phyloP scores from a whole-genome alignment of 2,113 vertebrate genomes.

The Oreocharis arfaki region DNA sequence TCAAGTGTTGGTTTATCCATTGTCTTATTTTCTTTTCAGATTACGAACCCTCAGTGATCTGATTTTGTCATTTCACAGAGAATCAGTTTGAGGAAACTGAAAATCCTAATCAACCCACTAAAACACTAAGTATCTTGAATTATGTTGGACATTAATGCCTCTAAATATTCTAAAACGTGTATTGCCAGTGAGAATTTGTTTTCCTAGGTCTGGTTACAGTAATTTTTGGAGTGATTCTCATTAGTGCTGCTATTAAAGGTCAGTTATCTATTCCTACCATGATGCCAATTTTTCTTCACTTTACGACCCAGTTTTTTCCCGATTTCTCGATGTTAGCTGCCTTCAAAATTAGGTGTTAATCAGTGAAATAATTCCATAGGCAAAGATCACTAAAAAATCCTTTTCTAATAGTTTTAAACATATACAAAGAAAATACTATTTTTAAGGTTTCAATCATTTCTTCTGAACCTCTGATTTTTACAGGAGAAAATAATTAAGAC shows the following conservation, averaged over 20 bases:
- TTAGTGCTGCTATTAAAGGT: background rate
- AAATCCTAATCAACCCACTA: background rate
- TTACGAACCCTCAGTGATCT: background rate
- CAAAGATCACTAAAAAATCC: background rate
- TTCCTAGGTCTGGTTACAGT: background rate
- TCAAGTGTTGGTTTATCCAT: background rate
- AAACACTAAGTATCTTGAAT: background rate
- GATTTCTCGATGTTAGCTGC: background rate
- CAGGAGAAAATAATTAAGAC: background rate
- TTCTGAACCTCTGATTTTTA: background rate
- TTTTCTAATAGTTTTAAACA: background rate
- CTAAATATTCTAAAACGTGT: background rate
- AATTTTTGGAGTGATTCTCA: background rate
- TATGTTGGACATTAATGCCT: background rate
- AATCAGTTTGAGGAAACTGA: background rate
- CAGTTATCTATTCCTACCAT: background rate
- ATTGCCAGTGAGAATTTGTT: background rate
- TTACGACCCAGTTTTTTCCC: background rate
- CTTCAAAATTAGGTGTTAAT: background rate
- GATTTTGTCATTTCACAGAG: background rate
- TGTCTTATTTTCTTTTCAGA: background rate
- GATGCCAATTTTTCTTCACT: background rate
- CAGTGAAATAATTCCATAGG: background rate
- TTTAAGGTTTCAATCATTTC: background rate
- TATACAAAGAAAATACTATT: background rate